Base-by-base conservation (phyloP, 2,888 invertebrate genomes). In the Phania funesta region DNA sequence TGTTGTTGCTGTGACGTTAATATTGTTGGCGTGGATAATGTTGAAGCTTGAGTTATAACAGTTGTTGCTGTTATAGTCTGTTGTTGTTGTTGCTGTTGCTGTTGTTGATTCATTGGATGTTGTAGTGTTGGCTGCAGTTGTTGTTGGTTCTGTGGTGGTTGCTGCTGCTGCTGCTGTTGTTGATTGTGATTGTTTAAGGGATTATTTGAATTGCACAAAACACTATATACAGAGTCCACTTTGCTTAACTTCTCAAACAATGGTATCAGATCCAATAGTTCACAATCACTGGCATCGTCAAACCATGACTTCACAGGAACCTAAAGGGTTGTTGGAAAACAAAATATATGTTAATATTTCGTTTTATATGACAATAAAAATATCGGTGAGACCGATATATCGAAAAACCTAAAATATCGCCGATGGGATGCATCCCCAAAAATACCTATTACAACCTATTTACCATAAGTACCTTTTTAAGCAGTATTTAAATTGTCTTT, bases 221-320 rank as follows among this genome's bases (percentile, higher is more conserved):
- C 96, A 91, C 96, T 96, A 93, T 98, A 99, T 86, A 99, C 98
- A 93, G 97, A 97, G 92, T 99, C 98, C 90, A 97, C 97, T 93
- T 96, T 97, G 92, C 98, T 97, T 87, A 99, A 93, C 91, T 97
- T 96, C 92, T 99, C 99, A 92, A 99, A 97, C 92, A 99, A 97
- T 87, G 99, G 99, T 92, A 99, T 96, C 91, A 99, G 93, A 93
- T 99, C 99, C 89, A 98, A 93, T 85, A 99, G 94, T 92, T 99
- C 99, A 83, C 97, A 96, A 92, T 99, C 99, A 89, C 96, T 95
- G 94, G 97, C 97, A 92, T 99, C 99, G 92, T 99, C 99, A 92
- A 99, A 99, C 99, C 99, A 99, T 85, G 99, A 99, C 90, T 97
- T 97, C 86, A 99, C 99, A 90, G 99, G 98, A 91, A 99, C 98